Evolutionary conservation across 2,888 invertebrate genomes (phyloP).

Genomic region (Deilephila elpenor): DNA sequence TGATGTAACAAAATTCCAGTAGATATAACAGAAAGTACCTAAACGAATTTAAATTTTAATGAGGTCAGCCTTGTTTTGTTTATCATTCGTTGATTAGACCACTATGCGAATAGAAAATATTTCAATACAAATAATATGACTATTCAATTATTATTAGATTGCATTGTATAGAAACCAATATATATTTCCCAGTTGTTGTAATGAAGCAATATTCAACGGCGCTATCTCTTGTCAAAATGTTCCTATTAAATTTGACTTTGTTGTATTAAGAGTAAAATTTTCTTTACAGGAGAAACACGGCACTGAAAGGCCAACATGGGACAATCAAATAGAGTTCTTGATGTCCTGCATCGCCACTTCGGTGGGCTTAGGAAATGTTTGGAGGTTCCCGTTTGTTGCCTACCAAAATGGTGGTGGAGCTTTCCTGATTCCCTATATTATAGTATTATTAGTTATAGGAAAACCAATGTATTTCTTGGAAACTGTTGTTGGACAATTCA

Average conservation of each 20-base stretch:
- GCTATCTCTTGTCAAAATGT: too few species aligned
- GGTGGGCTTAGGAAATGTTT: slow-evolving; percentile 90
- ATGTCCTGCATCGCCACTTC: slow-evolving; percentile 90
- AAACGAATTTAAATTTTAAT: too few species aligned
- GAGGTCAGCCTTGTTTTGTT: too few species aligned
- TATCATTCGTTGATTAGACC: too few species aligned
- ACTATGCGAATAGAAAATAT: too few species aligned
- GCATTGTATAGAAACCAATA: too few species aligned
- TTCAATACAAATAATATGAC: too few species aligned
- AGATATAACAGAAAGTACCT: not conserved
- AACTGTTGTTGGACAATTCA: slow-evolving; percentile 93
- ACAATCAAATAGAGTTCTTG: slow-evolving; percentile 88
- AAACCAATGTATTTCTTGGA: slow-evolving; percentile 94
- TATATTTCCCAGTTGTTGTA: too few species aligned
- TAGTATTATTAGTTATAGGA: slow-evolving; percentile 88
- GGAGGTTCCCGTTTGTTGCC: slow-evolving; percentile 86
- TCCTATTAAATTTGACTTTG: too few species aligned
- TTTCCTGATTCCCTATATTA: slow-evolving; percentile 89
- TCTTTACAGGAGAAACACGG: slow-evolving; percentile 45
- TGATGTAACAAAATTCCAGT: not conserved
- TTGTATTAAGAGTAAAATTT: not conserved
- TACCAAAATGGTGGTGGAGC: slow-evolving; percentile 91
- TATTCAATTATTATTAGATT: too few species aligned
- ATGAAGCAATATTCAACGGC: too few species aligned
- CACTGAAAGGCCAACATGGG: slow-evolving; percentile 82